phyloP scores from a whole-genome alignment of 2,797 vertebrate species.

The Anguilla marmorata region DNA sequence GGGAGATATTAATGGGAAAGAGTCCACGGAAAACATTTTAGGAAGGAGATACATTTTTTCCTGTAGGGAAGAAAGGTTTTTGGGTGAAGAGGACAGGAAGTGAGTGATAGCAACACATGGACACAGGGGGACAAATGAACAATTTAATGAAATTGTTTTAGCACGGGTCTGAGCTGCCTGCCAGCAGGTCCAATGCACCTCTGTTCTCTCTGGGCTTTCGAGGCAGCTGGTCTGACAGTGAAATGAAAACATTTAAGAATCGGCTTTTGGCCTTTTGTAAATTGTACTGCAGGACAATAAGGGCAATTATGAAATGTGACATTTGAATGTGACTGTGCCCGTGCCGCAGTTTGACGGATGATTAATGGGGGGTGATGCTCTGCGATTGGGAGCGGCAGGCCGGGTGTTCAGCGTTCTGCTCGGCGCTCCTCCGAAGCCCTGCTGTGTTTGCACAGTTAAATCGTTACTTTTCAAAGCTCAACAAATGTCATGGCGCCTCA shows the following conservation, averaged over 20 bases:
- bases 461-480: slow-evolving; percentile 16
- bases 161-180: not conserved
- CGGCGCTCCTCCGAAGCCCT: not conserved
- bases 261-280: slow-evolving; percentile 8
- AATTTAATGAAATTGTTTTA: not conserved
- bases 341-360: not conserved
- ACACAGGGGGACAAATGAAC: not conserved
- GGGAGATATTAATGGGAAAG: not conserved
- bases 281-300: slow-evolving; percentile 11
- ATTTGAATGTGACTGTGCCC: not conserved
- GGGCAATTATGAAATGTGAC: slow-evolving; percentile 18
- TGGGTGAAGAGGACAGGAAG: not conserved
- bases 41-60: not conserved
- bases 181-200: not conserved
- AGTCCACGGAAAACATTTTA: not conserved
- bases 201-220: not conserved
- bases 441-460: slow-evolving; percentile 17
- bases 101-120: too few relatives aligned
- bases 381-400: slow-evolving; percentile 3
- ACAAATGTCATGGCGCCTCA: slow-evolving; percentile 8
- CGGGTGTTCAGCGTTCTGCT: not conserved
- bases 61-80: not conserved
- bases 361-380: not conserved
- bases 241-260: slow-evolving; percentile 9
- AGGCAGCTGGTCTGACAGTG: not conserved